These are phyloP conservation scores for Papilio gigon DNA, from an alignment of 2,888 invertebrate genomes.

Conservation along the genomic window DNA sequence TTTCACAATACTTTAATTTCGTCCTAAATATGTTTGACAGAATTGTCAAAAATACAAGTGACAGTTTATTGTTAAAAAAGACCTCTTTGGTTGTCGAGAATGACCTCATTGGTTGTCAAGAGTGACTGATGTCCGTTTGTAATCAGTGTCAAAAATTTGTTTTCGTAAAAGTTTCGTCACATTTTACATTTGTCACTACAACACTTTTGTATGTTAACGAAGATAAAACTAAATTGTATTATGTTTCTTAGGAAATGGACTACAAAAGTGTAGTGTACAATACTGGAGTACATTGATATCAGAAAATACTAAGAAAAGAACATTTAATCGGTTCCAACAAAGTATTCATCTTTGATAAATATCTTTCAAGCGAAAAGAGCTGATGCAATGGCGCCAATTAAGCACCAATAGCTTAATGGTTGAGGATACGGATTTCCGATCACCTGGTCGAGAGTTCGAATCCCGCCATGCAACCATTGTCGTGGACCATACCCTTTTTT, in stretches of 20 bases:
- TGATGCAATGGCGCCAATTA: too few relatives aligned
- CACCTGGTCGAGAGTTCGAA: too few relatives aligned
- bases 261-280: not conserved
- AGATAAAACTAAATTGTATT: not conserved
- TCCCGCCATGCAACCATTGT: too few relatives aligned
- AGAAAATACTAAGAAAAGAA: too few relatives aligned
- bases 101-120: constrained; percentile 5
- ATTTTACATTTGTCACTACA: constrained; percentile 5
- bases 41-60: not conserved
- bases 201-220: not conserved
- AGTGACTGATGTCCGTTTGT: constrained; percentile 17
- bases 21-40: not conserved
- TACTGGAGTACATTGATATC: not conserved
- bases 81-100: constrained; percentile 12
- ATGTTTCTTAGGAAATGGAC: too few relatives aligned
- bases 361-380: too few relatives aligned
- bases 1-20: not conserved
- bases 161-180: constrained; percentile 16
- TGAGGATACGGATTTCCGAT: too few relatives aligned
- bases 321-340: too few relatives aligned
- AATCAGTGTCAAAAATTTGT: constrained; percentile 17
- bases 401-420: too few relatives aligned
- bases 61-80: not conserved
- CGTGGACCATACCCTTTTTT: too few relatives aligned
- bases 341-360: too few relatives aligned